Conservation (phyloP, 2,888 invertebrate genomes). For the Scaptomyza cyrtandrae region DNA sequence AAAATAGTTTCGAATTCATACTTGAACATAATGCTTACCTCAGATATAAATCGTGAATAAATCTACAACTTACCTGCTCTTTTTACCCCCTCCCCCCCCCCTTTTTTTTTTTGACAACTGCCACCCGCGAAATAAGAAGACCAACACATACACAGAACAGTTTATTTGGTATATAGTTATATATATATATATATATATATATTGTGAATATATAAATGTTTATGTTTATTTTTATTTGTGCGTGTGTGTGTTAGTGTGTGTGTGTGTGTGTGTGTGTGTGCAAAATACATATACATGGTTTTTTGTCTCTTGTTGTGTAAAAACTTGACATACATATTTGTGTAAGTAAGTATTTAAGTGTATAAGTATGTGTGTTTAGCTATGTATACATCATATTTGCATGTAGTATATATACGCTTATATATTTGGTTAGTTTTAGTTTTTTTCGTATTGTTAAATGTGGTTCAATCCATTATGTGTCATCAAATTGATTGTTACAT, state of each 20-base stretch:
- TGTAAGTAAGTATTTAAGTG: slow-evolving; percentile 15
- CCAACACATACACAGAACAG: slow-evolving; percentile 65
- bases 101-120: too few relatives aligned
- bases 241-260: slow-evolving; percentile 1
- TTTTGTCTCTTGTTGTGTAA: slow-evolving; percentile 15
- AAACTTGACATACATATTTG: slow-evolving; percentile 34
- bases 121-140: slow-evolving; percentile 17
- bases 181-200: slow-evolving; percentile 9
- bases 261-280: not conserved
- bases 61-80: not conserved
- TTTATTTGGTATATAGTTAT: slow-evolving; percentile 63
- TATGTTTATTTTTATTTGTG: slow-evolving; percentile 31
- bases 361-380: slow-evolving; percentile 25
- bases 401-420: slow-evolving; percentile 12
- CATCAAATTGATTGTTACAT: slow-evolving; percentile 76
- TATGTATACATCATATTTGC: slow-evolving; percentile 2
- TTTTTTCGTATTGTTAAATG: slow-evolving; percentile 35
- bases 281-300: slow-evolving; percentile 21
- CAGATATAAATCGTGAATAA: too few relatives aligned
- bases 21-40: too few relatives aligned
- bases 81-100: not conserved
- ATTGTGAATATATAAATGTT: slow-evolving; percentile 15
- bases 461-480: slow-evolving; percentile 66
- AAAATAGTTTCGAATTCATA: too few relatives aligned
- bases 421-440: slow-evolving; percentile 26